phyloP scores from a whole-genome alignment of 1,140 invertebrate genomes.

The Aphaenogaster rudis region DNA sequence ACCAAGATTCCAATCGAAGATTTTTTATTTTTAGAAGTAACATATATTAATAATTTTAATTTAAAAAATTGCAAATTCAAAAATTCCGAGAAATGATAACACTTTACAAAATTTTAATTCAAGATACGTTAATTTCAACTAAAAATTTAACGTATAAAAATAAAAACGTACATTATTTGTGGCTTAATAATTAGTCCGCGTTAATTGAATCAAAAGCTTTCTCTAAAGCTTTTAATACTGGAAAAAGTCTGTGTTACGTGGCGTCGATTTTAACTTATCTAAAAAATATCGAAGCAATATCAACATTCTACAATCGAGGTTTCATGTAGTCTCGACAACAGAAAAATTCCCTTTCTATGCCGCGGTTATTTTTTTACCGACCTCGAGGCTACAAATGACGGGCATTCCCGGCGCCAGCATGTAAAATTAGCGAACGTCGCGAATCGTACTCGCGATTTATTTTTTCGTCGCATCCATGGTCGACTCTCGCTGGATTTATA shows the following conservation, averaged over 20 bases:
- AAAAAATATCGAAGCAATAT: neutral
- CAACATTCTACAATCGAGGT: neutral
- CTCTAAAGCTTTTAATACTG: neutral
- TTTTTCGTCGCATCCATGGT: constrained; percentile 30
- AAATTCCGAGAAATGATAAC: neutral
- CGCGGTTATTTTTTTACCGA: constrained; percentile 13
- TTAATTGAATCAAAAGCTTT: neutral
- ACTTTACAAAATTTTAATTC: neutral
- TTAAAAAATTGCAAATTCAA: neutral
- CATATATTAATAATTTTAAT: neutral
- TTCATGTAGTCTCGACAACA: neutral
- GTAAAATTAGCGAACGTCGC: constrained; percentile 43
- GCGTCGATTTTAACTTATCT: neutral
- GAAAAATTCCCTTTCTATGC: neutral
- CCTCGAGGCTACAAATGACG: constrained; percentile 8
- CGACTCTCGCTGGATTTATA: constrained; percentile 35
- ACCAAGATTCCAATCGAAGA: neutral
- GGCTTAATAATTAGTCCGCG: neutral
- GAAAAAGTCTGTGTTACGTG: neutral
- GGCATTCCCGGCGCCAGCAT: neutral
- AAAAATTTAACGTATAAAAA: neutral
- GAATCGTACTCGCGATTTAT: constrained; percentile 21
- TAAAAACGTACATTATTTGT: neutral
- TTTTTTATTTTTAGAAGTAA: neutral
- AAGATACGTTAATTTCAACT: neutral